phyloP scores from a whole-genome alignment of 2,113 vertebrate species.

The Chroicocephalus ridibundus region DNA sequence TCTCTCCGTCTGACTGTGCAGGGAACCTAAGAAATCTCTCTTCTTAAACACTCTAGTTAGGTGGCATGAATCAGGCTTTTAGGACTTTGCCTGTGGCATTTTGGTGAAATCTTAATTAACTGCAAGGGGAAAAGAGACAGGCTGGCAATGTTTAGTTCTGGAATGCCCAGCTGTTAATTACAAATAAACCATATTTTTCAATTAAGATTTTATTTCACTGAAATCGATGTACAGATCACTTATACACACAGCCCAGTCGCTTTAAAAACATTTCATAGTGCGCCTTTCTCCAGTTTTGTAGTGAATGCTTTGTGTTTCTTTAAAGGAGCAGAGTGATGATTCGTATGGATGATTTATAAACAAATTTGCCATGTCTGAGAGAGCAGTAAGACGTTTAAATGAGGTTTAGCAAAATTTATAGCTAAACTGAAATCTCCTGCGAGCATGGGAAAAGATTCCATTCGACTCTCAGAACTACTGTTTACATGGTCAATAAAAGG shows the following conservation, averaged over 20 bases:
- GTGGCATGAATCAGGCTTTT: background rate
- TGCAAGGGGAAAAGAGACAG: background rate
- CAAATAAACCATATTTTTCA: background rate
- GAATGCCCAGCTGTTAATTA: background rate
- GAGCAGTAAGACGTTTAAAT: constrained; percentile 8
- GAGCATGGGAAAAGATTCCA: constrained; percentile 18
- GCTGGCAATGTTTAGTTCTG: background rate
- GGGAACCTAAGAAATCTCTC: background rate
- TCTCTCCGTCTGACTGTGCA: background rate
- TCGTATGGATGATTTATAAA: constrained; percentile 48
- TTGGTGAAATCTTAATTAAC: background rate
- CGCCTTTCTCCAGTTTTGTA: background rate
- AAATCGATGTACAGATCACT: background rate
- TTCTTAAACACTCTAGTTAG: background rate
- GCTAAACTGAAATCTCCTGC: constrained; percentile 16
- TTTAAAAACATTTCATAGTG: background rate
- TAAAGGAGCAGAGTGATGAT: constrained; percentile 17
- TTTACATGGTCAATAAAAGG: constrained; percentile 45
- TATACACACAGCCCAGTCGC: background rate
- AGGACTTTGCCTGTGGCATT: background rate
- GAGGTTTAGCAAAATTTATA: constrained; percentile 51
- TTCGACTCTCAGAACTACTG: constrained; percentile 31
- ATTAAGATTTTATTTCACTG: background rate
- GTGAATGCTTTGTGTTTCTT: constrained; percentile 20
- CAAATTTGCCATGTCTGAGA: constrained; percentile 35